These are phyloP conservation scores for Heliothis peltigera DNA, from an alignment of 2,888 invertebrate genomes.

Conservation along the genomic window DNA sequence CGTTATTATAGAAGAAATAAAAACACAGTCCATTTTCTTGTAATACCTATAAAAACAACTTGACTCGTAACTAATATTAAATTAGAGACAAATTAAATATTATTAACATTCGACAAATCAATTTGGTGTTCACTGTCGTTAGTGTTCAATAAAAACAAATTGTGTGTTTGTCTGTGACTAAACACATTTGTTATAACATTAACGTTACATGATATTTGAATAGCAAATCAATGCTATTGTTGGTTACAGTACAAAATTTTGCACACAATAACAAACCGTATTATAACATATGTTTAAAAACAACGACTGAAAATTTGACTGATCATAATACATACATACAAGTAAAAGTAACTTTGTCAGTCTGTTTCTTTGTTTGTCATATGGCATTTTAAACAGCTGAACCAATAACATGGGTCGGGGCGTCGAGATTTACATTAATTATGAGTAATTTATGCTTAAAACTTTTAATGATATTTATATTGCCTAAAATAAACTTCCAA, in stretches of 20 bases:
- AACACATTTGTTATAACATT: background rate
- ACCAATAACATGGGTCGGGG: background rate
- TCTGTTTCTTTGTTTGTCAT: background rate
- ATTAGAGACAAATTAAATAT: no score
- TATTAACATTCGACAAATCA: background rate
- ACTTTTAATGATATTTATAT: background rate
- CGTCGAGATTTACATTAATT: background rate
- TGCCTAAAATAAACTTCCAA: no score
- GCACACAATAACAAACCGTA: background rate
- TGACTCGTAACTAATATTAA: no score
- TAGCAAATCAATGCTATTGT: slow-evolving; percentile 7
- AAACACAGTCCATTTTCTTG: no score
- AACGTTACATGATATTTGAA: slow-evolving; percentile 3
- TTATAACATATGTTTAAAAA: background rate
- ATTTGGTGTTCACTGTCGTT: background rate
- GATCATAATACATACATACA: no score
- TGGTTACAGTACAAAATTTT: background rate
- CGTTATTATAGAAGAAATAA: no score
- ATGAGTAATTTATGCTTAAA: background rate
- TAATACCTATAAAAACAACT: no score
- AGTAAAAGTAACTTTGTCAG: background rate
- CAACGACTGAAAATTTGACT: background rate
- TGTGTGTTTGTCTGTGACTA: slow-evolving; percentile 10
- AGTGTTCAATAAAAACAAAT: background rate
- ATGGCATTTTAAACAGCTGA: slow-evolving; percentile 1